Conservation (phyloP, 2,888 invertebrate genomes). For the Parnassius mnemosyne region DNA sequence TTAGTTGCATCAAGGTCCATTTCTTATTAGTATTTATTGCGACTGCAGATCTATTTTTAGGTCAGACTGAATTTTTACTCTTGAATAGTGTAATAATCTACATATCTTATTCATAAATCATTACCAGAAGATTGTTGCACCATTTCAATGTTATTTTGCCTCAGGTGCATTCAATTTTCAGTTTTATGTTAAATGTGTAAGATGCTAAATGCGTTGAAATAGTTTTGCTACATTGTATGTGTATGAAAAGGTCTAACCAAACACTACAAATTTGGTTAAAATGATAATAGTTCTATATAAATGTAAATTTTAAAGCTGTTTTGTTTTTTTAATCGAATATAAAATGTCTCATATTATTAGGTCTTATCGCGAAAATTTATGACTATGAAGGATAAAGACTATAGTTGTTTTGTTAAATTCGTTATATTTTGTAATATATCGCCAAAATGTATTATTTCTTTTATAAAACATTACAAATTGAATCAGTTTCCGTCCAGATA, state of each 20-base stretch:
- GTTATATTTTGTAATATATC: too few species aligned
- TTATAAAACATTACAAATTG: background rate
- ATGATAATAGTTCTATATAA: too few species aligned
- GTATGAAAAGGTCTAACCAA: background rate
- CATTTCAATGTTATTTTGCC: background rate
- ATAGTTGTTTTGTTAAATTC: too few species aligned
- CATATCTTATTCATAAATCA: slow-evolving; percentile 4
- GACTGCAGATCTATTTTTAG: slow-evolving; percentile 30
- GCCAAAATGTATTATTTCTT: too few species aligned
- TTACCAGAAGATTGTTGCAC: slow-evolving; percentile 2
- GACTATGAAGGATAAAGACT: too few species aligned
- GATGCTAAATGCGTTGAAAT: too few species aligned
- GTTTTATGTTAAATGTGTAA: background rate
- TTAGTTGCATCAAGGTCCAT: slow-evolving; percentile 46
- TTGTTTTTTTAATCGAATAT: too few species aligned
- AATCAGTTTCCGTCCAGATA: background rate
- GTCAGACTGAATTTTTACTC: slow-evolving; percentile 33
- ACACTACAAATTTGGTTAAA: background rate
- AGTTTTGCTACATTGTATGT: too few species aligned
- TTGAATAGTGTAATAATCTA: slow-evolving; percentile 13
- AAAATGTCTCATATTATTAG: too few species aligned
- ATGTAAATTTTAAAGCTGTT: too few species aligned
- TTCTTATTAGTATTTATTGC: slow-evolving; percentile 44
- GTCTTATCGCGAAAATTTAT: too few species aligned
- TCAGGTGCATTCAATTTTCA: background rate